These are phyloP conservation scores for Phymastichus coffea DNA, from an alignment of 1,140 invertebrate species.

Conservation along the genomic window DNA sequence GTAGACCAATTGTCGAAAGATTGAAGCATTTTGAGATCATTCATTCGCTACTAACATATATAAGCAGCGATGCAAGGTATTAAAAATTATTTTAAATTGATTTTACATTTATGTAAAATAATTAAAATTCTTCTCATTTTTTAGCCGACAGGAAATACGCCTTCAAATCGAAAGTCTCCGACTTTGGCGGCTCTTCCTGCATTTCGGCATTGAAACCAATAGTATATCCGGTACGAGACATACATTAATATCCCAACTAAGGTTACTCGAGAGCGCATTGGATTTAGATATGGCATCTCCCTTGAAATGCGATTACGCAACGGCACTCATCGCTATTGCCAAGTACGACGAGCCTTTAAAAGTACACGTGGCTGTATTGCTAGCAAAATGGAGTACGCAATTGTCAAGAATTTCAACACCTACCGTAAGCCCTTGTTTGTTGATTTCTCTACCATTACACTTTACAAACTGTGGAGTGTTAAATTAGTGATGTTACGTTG, in stretches of 20 bases:
- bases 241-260: conserved; percentile 42
- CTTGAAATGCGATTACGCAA: conserved; percentile 46
- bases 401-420: conserved; percentile 36
- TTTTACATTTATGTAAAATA: conserved; percentile 2
- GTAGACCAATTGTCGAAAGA: conserved; percentile 38
- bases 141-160: conserved; percentile 15
- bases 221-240: conserved; percentile 39
- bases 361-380: conserved; percentile 34
- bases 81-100: conserved; percentile 5
- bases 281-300: conserved; percentile 43
- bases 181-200: conserved; percentile 48
- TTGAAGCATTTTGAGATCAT: conserved; percentile 43
- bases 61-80: conserved; percentile 42
- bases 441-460: not conserved
- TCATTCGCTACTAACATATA: conserved; percentile 43
- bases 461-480: not conserved
- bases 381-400: conserved; percentile 50
- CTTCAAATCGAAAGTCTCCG: conserved; percentile 48
- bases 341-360: conserved; percentile 34
- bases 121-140: not conserved
- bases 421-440: conserved; percentile 36
- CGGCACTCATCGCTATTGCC: conserved; percentile 41
- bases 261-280: conserved; percentile 40
- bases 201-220: conserved; percentile 37
- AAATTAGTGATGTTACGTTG: conserved; percentile 22